Evolutionary conservation across 2,888 invertebrate genomes (phyloP).

Genomic region (Drosophila ochracea): DNA sequence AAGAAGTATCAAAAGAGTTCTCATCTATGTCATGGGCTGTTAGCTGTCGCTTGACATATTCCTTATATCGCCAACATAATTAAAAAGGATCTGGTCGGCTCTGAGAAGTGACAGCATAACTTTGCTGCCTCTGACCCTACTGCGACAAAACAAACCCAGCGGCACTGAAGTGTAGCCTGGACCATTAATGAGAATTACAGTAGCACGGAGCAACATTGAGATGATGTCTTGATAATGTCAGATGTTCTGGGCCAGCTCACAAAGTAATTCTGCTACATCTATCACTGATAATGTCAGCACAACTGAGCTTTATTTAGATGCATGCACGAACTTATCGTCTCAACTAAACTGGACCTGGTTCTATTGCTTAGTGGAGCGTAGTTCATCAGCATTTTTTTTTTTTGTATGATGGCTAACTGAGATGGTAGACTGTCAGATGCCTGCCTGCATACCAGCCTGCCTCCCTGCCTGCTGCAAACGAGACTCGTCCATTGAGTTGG

Average conservation of each 20-base stretch:
- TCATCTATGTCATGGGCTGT: neutral
- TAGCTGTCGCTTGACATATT: neutral
- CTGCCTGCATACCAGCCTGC: neutral
- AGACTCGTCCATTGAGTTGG: constrained; percentile 18
- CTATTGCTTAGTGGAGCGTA: neutral
- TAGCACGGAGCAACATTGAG: neutral
- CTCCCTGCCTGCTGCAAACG: constrained; percentile 2
- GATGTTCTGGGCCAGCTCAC: neutral
- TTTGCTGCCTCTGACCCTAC: neutral
- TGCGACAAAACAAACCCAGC: neutral
- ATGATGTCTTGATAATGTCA: neutral
- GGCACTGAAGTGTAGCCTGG: neutral
- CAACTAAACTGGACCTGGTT: neutral
- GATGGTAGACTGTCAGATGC: neutral
- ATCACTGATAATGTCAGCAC: neutral
- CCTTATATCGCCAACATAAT: neutral
- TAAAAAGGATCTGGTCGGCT: neutral
- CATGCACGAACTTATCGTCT: neutral
- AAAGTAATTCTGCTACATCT: neutral
- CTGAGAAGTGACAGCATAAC: neutral
- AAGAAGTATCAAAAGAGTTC: neutral
- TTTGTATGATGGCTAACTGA: constrained; percentile 12
- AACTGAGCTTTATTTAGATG: constrained; percentile 1
- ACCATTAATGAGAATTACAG: constrained; percentile 1
- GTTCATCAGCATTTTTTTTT: constrained; percentile 11